A percentile compares a stretch with the other conserved stretches of the same genome.
Conservation (phyloP, 2,888 invertebrate genomes). For the Lissocephala sabroskyi region DNA sequence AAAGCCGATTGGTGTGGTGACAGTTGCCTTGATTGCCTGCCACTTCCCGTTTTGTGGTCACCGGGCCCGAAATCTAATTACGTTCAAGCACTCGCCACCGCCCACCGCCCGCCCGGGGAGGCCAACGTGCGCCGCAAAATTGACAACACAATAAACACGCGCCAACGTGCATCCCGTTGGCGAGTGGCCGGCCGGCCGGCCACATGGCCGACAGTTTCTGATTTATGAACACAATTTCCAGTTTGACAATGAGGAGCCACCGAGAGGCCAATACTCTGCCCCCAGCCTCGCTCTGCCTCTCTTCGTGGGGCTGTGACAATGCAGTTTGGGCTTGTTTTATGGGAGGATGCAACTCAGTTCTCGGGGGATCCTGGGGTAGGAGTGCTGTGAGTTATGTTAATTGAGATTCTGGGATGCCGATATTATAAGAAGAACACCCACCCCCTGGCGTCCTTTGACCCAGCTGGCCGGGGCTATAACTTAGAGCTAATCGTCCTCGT, state of each 20-base stretch:
- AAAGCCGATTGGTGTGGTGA: not conserved
- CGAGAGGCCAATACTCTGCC: too few species aligned
- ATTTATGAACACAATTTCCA: slow-evolving; percentile 63
- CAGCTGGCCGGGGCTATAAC: slow-evolving; percentile 12
- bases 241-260: slow-evolving; percentile 42
- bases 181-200: slow-evolving; percentile 12
- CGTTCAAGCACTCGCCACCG: not conserved
- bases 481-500: slow-evolving; percentile 36
- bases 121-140: slow-evolving; percentile 52
- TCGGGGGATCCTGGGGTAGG: not conserved
- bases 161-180: slow-evolving; percentile 7
- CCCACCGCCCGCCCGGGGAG: slow-evolving; percentile 17
- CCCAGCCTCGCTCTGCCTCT: not conserved
- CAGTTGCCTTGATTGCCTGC: slow-evolving; percentile 48
- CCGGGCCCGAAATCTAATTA: slow-evolving; percentile 37
- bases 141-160: slow-evolving; percentile 56
- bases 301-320: not conserved
- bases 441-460: not conserved
- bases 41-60: slow-evolving; percentile 55
- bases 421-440: slow-evolving; percentile 20
- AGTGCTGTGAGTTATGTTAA: slow-evolving; percentile 49
- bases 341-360: not conserved
- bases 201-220: slow-evolving; percentile 59
- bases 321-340: slow-evolving; percentile 23
- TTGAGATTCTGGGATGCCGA: slow-evolving; percentile 45